phyloP scores from a whole-genome alignment of 2,113 vertebrate genomes.

The Mobula birostris region DNA sequence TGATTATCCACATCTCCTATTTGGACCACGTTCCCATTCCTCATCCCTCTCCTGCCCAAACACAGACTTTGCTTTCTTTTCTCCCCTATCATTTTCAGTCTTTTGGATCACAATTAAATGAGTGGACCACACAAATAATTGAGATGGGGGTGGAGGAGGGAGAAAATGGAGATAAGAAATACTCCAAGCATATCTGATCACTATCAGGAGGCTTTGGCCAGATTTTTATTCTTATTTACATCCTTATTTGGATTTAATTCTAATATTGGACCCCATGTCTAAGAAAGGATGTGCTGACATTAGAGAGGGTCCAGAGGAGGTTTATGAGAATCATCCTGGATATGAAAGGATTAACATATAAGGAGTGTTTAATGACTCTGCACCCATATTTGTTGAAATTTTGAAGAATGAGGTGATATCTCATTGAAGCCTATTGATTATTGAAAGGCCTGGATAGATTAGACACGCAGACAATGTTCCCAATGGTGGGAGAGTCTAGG shows the following conservation, averaged over 20 bases:
- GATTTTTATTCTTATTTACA: background rate
- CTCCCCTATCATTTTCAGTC: background rate
- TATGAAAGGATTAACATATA: no score
- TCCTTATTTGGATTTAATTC: background rate
- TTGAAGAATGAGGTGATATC: no score
- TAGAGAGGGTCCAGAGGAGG: no score
- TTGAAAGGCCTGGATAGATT: no score
- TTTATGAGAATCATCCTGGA: no score
- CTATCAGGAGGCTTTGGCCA: background rate
- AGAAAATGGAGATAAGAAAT: background rate
- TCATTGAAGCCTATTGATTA: no score
- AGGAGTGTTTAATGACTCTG: no score
- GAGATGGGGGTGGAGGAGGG: background rate
- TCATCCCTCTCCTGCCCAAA: background rate
- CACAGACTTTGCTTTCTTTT: background rate
- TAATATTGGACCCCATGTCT: background rate
- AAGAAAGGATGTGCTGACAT: no score
- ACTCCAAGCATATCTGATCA: background rate
- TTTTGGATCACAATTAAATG: background rate
- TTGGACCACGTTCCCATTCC: no score
- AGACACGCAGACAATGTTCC: no score
- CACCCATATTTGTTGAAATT: no score
- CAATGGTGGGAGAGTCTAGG: no score
- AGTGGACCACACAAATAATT: background rate
- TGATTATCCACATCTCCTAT: background rate